Conservation (phyloP, 2,797 vertebrate species). For the Rhinella marina region DNA sequence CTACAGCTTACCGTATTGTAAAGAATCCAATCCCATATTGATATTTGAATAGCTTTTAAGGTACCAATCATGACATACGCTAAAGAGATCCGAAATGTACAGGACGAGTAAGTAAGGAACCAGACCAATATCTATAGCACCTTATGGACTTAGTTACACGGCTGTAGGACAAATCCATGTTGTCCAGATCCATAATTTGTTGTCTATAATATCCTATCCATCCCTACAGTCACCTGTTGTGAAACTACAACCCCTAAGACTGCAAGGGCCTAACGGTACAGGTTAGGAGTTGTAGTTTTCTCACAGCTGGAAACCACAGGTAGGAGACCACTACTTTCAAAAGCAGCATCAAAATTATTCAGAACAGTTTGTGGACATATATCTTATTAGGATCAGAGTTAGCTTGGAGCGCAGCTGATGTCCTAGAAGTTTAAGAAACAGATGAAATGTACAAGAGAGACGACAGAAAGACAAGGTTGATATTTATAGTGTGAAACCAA, state of each 20-base stretch:
- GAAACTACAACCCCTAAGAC: neutral
- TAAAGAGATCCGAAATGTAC: neutral
- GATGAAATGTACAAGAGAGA: neutral
- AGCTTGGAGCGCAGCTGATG: neutral
- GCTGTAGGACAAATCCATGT: neutral
- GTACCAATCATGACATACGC: neutral
- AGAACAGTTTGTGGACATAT: neutral
- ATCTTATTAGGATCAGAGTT: neutral
- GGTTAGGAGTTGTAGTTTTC: neutral
- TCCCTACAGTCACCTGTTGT: neutral
- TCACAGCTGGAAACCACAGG: neutral
- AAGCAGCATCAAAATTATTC: neutral
- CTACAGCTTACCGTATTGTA: neutral
- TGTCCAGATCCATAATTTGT: neutral
- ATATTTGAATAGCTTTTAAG: neutral
- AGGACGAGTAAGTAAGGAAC: neutral
- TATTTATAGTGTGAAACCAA: neutral
- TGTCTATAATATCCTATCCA: neutral
- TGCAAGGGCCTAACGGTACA: neutral
- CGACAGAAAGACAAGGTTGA: neutral
- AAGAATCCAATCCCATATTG: neutral
- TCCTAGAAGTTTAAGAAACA: constrained; percentile 1
- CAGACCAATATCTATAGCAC: neutral
- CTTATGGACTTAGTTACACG: neutral
- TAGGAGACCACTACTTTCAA: neutral